Evolutionary conservation across 1,140 invertebrate genomes (phyloP).

Genomic region (Araneus ventricosus): DNA sequence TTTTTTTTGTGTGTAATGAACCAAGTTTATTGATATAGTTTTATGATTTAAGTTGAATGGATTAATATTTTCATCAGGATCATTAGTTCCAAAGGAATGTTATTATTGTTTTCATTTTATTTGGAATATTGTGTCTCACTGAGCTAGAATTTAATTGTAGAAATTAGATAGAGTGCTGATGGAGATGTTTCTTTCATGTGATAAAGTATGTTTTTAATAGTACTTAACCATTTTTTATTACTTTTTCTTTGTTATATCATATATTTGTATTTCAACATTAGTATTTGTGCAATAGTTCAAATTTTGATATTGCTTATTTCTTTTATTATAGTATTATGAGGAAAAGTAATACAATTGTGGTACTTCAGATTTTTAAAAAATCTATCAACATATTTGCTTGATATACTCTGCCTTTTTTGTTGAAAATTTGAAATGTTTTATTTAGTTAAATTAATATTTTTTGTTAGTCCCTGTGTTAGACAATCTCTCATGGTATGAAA

Average conservation of each 20-base stretch:
- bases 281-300: background rate
- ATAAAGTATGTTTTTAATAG: background rate
- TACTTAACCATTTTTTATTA: background rate
- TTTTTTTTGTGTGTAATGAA: background rate
- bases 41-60: background rate
- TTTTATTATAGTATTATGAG: background rate
- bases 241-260: background rate
- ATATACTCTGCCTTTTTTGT: background rate
- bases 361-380: background rate
- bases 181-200: background rate
- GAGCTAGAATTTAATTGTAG: too few species aligned
- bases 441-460: background rate
- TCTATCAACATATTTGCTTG: background rate
- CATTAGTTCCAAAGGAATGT: background rate
- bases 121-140: background rate
- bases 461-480: background rate
- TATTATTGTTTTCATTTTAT: background rate
- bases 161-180: background rate
- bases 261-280: background rate
- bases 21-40: background rate
- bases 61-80: background rate
- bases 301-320: background rate
- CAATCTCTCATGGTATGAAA: constrained; percentile 8
- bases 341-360: background rate
- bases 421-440: background rate